phyloP scores from a whole-genome alignment of 2,113 vertebrate species.

The Sigmodon hispidus region DNA sequence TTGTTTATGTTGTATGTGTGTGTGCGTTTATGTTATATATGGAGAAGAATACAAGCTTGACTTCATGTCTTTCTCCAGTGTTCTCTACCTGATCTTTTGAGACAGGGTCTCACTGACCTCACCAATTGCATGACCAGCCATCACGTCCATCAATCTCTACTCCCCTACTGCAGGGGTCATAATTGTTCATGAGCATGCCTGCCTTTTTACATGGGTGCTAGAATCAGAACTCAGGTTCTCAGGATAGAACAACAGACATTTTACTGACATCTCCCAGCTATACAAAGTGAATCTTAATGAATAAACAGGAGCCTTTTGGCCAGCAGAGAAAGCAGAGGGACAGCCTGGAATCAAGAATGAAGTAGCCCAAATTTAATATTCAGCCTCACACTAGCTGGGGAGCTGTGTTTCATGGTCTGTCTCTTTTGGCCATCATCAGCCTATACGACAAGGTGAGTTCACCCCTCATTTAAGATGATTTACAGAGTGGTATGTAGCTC shows the following conservation, averaged over 20 bases:
- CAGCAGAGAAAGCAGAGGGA: neutral
- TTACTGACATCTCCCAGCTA: neutral
- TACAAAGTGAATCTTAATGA: neutral
- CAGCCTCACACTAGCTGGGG: fast-evolving
- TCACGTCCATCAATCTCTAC: neutral
- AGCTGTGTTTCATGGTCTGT: neutral
- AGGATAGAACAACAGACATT: fast-evolving
- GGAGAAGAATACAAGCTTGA: neutral
- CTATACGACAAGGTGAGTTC: neutral
- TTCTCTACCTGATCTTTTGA: neutral
- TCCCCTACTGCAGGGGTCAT: neutral
- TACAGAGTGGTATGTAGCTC: neutral
- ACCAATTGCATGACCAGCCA: neutral
- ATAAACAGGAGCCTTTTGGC: no score
- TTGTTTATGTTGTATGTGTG: neutral
- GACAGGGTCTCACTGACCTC: neutral
- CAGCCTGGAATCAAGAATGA: neutral
- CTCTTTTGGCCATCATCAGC: neutral
- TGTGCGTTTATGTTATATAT: no score
- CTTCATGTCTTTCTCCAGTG: neutral
- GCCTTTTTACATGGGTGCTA: neutral
- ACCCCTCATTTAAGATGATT: neutral
- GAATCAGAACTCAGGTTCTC: neutral
- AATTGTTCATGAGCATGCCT: neutral
- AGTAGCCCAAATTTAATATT: fast-evolving